Base-by-base conservation (phyloP, 2,113 vertebrate genomes). In the Actenoides hombroni region DNA sequence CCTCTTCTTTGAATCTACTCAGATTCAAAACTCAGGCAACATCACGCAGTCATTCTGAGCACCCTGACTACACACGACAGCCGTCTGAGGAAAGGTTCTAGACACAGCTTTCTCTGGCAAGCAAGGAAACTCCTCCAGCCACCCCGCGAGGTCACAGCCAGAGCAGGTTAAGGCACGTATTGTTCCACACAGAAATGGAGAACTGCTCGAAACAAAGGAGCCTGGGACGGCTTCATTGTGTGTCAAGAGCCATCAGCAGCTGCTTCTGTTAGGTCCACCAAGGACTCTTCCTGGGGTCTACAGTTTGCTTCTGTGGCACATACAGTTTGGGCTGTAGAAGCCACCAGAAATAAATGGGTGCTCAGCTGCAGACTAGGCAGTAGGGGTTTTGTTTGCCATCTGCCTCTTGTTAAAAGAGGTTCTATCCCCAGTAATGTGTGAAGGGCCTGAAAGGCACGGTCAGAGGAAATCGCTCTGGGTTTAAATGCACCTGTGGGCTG, bases 291-390 rank as follows among this genome's bases (percentile, higher is more conserved):
- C 20, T 2, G 42, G 42, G 26, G 54, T 16, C 69, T 60, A 2
- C 4, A 7, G 19, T 79, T 24, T 51, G 48, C 25, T 67, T 23
- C 57, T 40, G 28, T 35, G 44, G 31, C 86, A 78, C 48, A 59
- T 14, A 20, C 0, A 19, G 57, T 28, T 15, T 42, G 24, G 35
- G 37, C 4, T 33, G 40, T 0, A 53, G 23, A 33, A 60, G 83
- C 39, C 77, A 91, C 42, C 77, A 91, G 51, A 67, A 92, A 78
- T 3, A 77, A 40, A 14, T 2, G 24, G 35, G 2, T 19, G 75
- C 61, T 69, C 60, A 63, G 33, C 77, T 74, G 73, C 75, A 88
- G 40, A 78, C 51, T 26, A 49, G 40, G 25, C 20, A 44, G 35
- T 0, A 7, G 11, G 59, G 16, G 25, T 23, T 9, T 28, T 40